Conservation (phyloP, 1,140 invertebrate genomes). For the Cherax destructor region DNA sequence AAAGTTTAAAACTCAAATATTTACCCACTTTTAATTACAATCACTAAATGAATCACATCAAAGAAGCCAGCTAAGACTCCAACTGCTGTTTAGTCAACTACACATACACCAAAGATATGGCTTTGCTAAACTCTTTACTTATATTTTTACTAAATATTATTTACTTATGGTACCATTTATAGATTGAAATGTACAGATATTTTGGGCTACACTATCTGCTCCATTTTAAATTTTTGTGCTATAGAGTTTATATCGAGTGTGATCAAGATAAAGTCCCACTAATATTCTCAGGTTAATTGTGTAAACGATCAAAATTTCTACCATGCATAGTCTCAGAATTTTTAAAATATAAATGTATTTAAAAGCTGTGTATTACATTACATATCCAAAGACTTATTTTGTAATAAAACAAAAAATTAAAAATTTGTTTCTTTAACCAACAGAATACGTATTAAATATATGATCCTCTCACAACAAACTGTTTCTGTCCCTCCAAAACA, state of each 20-base stretch:
- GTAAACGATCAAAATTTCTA: not conserved
- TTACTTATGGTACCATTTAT: not conserved
- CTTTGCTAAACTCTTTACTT: not conserved
- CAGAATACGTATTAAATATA: no score
- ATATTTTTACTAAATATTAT: not conserved
- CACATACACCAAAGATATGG: not conserved
- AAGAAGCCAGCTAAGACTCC: not conserved
- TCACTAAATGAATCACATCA: not conserved
- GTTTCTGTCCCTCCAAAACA: no score
- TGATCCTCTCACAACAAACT: no score
- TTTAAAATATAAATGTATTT: not conserved
- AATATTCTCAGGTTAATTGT: constrained; percentile 6
- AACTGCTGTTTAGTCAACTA: not conserved
- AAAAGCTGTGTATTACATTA: not conserved
- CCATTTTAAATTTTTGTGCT: not conserved
- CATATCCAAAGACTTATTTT: constrained; percentile 15
- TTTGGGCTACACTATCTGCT: not conserved
- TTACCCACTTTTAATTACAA: not conserved
- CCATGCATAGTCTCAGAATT: not conserved
- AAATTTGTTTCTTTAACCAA: not conserved
- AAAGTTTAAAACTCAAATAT: not conserved
- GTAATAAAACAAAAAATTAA: not conserved
- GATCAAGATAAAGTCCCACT: not conserved
- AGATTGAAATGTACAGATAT: not conserved
- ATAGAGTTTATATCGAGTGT: not conserved